Evolutionary conservation across 2,113 vertebrate species (phyloP).

Genomic region (Cephalopterus ornatus): DNA sequence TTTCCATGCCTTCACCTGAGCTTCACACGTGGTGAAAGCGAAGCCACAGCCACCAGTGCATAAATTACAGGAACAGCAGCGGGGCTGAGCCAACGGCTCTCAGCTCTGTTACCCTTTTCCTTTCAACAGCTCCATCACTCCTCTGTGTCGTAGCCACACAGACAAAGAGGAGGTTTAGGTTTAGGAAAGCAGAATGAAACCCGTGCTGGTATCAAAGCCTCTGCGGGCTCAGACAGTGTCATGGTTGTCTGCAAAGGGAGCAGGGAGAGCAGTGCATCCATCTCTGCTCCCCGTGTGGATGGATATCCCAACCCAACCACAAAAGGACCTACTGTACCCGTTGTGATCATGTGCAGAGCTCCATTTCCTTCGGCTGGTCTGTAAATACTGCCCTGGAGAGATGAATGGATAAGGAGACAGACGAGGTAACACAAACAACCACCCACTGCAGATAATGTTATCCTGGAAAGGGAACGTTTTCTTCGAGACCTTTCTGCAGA

Average conservation of each 20-base stretch:
- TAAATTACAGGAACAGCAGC: not conserved
- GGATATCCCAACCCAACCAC: not conserved
- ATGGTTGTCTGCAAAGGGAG: not conserved
- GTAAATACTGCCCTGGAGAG: not conserved
- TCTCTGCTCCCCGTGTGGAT: not conserved
- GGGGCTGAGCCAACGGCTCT: not conserved
- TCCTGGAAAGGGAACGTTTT: not conserved
- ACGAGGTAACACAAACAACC: not conserved
- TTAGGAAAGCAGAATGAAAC: not conserved
- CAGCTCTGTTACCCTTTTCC: not conserved
- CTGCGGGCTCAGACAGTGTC: not conserved
- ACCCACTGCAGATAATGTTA: rapidly evolving
- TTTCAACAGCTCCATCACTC: conserved; percentile 5
- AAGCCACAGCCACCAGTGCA: not conserved
- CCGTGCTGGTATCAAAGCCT: not conserved
- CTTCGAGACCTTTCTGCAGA: not conserved
- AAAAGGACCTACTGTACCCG: not conserved
- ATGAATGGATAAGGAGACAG: not conserved
- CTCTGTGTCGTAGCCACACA: not conserved
- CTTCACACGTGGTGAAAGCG: not conserved
- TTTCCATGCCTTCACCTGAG: not conserved
- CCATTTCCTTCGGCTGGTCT: not conserved
- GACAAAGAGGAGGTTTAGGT: not conserved
- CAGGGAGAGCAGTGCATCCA: not conserved
- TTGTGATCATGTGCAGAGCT: not conserved